Base-by-base conservation (phyloP, 2,113 vertebrate genomes). In the Proterorhinus semilunaris region DNA sequence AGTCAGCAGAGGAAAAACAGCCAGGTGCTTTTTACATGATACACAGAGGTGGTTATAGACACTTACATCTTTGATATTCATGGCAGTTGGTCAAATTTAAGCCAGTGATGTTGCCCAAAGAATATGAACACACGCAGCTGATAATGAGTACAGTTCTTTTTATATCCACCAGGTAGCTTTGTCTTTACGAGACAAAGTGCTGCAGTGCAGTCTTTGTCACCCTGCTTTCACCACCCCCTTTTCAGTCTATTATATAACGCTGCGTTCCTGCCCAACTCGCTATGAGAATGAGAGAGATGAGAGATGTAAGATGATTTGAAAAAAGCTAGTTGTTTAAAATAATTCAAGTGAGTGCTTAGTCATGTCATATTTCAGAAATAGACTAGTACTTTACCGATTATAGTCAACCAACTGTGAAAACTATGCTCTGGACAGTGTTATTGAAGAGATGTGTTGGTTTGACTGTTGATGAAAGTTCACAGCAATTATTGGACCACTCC, bases 161-260 rank as follows among this genome's bases (percentile, higher is more conserved):
- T 36, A 36, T 36, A 36, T 36, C 27, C 27, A 36, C 27, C 27
- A 36, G 27, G 49, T 13, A 51, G 49, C 12, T 51, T 51, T 51
- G 12, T 36, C 27, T 36, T 36, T 36, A 36, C 27, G 3, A 36
- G 27, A 36, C 27, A 36, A 36, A 36, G 1, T 36, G 27, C 27
- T 36, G 27, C 27, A 58, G 27, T 58, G 55, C 55, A 58, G 55
- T 58, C 11, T 42, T 21, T 13, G 21, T 8, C 55, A 75, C 68
- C 76, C 71, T 58, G 72, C 69, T 82, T 80, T 67, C 55, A 87
- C 69, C 67, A 74, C 71, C 62, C 67, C 49, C 54, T 71, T 66
- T 65, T 78, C 74, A 77, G 55, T 68, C 79, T 6, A 57, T 91
- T 90, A 91, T 88, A 83, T 89, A 90, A 91, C 68, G 81, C 79